phyloP scores from a whole-genome alignment of 2,888 invertebrate genomes.

The Rhopalosiphum nymphaeae region DNA sequence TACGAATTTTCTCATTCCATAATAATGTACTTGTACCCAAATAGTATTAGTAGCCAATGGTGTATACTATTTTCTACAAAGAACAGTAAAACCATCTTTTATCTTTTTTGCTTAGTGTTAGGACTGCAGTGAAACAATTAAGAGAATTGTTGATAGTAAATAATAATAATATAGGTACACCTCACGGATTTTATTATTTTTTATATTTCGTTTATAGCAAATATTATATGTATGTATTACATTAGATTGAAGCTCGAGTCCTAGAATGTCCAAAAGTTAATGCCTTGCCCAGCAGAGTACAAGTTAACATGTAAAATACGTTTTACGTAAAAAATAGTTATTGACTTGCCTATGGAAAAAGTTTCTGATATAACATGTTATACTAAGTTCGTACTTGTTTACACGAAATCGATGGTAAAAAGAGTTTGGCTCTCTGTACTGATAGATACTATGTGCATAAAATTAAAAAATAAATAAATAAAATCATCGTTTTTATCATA shows the following conservation, averaged over 20 bases:
- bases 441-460: not conserved
- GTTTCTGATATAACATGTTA: not conserved
- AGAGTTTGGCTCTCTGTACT: not conserved
- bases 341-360: not conserved
- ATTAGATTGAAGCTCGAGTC: not conserved
- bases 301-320: not conserved
- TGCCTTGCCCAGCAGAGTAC: not conserved
- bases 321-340: not conserved
- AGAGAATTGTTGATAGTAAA: not conserved
- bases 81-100: not conserved
- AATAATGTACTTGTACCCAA: not conserved
- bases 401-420: not conserved
- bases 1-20: not conserved
- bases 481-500: not conserved
- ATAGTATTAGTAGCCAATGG: not conserved
- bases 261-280: not conserved
- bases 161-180: not conserved
- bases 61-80: not conserved
- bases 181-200: not conserved
- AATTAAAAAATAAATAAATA: not conserved
- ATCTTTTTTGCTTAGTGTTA: not conserved
- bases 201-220: not conserved
- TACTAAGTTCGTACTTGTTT: not conserved
- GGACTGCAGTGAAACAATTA: not conserved
- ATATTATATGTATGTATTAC: not conserved